Percentiles rank a stretch among this genome's conserved stretches.
Evolutionary conservation across 2,113 vertebrate species (phyloP).

Genomic region (Lepisosteus osseus): DNA sequence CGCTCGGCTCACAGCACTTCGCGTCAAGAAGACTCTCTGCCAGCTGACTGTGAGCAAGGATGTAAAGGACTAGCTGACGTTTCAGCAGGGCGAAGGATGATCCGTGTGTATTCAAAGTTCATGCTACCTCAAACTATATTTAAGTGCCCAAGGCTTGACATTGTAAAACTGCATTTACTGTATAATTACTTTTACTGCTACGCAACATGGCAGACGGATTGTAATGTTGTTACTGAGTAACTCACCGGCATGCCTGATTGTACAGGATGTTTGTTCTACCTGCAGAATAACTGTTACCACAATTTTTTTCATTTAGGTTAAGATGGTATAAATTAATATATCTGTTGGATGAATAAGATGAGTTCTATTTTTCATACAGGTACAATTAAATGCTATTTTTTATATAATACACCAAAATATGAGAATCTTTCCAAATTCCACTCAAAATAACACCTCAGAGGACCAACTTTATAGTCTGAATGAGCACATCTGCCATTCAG

Average conservation of each 20-base stretch:
- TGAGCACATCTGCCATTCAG: neutral
- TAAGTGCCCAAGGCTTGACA: slow-evolving; percentile 63
- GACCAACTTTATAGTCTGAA: neutral
- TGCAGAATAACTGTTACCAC: neutral
- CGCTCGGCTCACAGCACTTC: slow-evolving; percentile 87
- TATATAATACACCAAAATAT: neutral
- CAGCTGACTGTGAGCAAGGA: slow-evolving; percentile 78
- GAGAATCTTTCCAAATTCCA: neutral
- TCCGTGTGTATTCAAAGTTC: slow-evolving; percentile 32
- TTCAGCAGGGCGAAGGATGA: neutral
- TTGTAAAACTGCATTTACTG: slow-evolving; percentile 52
- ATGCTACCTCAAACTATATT: slow-evolving; percentile 64
- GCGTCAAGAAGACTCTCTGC: slow-evolving; percentile 91
- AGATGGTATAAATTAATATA: neutral
- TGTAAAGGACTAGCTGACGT: slow-evolving; percentile 50
- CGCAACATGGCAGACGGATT: slow-evolving; percentile 33
- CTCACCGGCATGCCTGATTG: slow-evolving; percentile 14
- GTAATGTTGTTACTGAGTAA: slow-evolving; percentile 23
- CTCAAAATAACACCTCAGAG: neutral
- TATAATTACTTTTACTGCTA: slow-evolving; percentile 36
- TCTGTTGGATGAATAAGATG: neutral
- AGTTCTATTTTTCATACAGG: neutral
- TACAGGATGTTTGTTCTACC: slow-evolving; percentile 9
- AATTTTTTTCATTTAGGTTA: neutral
- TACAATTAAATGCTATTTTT: neutral